Evolutionary conservation across 1,140 invertebrate species (phyloP).

Genomic region (Calosoma granatense): DNA sequence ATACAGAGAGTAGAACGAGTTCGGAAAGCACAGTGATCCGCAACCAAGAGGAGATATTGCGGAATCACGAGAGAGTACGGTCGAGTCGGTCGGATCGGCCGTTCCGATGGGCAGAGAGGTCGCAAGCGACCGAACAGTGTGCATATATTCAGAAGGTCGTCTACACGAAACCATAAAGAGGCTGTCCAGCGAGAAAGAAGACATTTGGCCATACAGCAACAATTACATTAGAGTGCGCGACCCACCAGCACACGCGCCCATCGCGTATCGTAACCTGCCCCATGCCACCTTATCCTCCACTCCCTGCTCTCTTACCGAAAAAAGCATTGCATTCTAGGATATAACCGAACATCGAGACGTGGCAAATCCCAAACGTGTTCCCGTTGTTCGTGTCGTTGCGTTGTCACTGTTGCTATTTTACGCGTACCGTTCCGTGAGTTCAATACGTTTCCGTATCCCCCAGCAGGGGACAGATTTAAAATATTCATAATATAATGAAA

Average conservation of each 20-base stretch:
- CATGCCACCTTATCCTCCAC: too few relatives aligned
- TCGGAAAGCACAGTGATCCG: too few relatives aligned
- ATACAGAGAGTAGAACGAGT: too few relatives aligned
- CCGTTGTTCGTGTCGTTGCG: neutral
- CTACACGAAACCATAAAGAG: neutral
- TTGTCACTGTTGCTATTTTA: neutral
- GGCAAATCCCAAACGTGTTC: constrained; percentile 4
- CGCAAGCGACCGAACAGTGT: neutral
- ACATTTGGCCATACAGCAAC: neutral
- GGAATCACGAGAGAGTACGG: neutral
- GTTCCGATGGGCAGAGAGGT: neutral
- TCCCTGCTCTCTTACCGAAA: too few relatives aligned
- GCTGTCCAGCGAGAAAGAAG: neutral
- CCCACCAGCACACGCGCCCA: too few relatives aligned
- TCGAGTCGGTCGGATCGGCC: neutral
- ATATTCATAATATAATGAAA: constrained; percentile 6
- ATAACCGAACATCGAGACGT: neutral
- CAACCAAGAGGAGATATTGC: too few relatives aligned
- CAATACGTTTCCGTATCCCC: neutral
- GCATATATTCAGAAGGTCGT: constrained; percentile 3
- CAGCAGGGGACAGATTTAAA: neutral
- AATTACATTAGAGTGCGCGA: constrained; percentile 1
- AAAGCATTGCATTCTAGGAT: too few relatives aligned
- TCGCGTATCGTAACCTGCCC: too few relatives aligned
- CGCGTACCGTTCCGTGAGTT: neutral